Evolutionary conservation across 1,140 invertebrate species (phyloP), one percentile per base, ranked within the genome.

Genomic region (Parasteatoda tepidariorum): DNA sequence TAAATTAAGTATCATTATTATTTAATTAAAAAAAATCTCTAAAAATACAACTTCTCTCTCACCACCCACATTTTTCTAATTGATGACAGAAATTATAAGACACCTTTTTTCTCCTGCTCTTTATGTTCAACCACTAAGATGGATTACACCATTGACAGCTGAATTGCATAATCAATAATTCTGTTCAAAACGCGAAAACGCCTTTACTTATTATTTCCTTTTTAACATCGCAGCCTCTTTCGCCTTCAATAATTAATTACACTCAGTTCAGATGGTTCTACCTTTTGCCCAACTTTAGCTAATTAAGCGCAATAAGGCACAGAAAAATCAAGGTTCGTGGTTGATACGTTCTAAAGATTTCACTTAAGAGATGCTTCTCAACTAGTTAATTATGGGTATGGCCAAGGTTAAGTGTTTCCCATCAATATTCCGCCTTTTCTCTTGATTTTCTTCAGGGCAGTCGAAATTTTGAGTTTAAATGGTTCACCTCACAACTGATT

Each of bases 251-350:
- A 66, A 78, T 78, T 78, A 78, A 78, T 78, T 78, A 78, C 34
- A 74, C 74, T 30, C 64, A 66, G 62, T 64, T 78, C 31, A 9
- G 7, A 15, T n/a, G n/a, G n/a, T n/a, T n/a, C n/a, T n/a, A n/a
- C n/a, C 38, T 59, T 66, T 66, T 62, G 34, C 38, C 74, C 62
- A 31, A 31, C 59, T 26, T 31, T 78, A 78, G 55, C 74, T 78
- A 78, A 78, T 78, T 78, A 78, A 78, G 74, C 33, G 38, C 28
- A 30, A 22, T 13, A 24, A 13, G 24, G 38, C 6, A 57, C 33
- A 78, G 61, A 78, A 78, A 75, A 75, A 78, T 64, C 74, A 30
- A 59, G 61, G 61, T 75, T 30, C 73, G 74, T 33, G 74, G 61
- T 38, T 78, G 74, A 78, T 78, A 78, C 74, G 59, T 78, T 66